Evolutionary conservation across 2,888 invertebrate genomes (phyloP).

Genomic region (Dugesia japonica): DNA sequence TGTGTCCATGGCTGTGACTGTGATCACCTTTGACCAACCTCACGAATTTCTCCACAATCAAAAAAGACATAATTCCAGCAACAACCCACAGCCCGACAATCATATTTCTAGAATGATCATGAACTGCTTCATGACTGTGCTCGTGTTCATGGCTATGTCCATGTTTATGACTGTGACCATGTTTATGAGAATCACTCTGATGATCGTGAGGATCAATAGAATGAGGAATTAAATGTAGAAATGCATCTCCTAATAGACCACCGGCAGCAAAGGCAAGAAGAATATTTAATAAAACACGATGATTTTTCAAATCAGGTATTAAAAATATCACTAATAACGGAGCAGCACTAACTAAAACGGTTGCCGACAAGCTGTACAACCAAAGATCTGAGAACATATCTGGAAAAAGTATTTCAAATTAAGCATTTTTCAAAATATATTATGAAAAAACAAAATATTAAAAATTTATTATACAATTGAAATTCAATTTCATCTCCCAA

Average conservation of each 20-base stretch:
- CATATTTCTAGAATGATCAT: slow-evolving; percentile 49
- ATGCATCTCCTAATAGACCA: slow-evolving; percentile 88
- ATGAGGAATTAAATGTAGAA: slow-evolving; percentile 92
- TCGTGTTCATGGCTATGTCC: slow-evolving; percentile 39
- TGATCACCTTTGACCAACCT: slow-evolving; percentile 65
- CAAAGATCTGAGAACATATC: slow-evolving; percentile 51
- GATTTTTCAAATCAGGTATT: slow-evolving; percentile 54
- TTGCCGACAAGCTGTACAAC: slow-evolving; percentile 70
- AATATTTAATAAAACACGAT: slow-evolving; percentile 48
- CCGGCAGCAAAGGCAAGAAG: slow-evolving; percentile 49
- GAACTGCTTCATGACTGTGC: slow-evolving; percentile 36
- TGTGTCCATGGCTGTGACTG: slow-evolving; percentile 57
- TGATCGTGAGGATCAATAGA: slow-evolving; percentile 55
- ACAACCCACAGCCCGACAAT: slow-evolving; percentile 83
- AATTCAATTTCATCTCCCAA: too few relatives aligned
- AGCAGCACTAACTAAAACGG: slow-evolving; percentile 77
- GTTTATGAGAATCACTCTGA: slow-evolving; percentile 47
- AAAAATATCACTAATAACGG: slow-evolving; percentile 80
- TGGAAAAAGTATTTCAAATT: too few relatives aligned
- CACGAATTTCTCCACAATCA: slow-evolving; percentile 70
- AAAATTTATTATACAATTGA: too few relatives aligned
- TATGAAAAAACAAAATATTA: too few relatives aligned
- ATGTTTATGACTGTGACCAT: slow-evolving; percentile 50
- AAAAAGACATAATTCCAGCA: slow-evolving; percentile 74
- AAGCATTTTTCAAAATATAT: too few relatives aligned